Base-by-base conservation (phyloP, 37 sponge, comb jelly and placozoan species). In the Beroe forskalii region DNA sequence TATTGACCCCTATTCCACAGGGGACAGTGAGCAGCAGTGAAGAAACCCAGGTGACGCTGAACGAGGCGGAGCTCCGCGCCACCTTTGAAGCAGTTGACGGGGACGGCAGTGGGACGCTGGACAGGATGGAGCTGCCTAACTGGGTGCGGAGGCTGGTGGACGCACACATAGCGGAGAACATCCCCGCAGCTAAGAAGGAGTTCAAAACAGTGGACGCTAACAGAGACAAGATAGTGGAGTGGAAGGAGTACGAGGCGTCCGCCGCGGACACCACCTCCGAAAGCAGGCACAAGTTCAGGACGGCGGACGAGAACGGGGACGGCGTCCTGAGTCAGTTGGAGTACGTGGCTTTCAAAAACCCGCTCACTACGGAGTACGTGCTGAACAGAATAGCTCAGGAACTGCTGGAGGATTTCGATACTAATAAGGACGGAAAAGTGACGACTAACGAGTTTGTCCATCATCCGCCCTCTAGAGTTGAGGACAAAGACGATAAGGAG, bases 271-370 rank as follows among this genome's bases (percentile, higher is more conserved):
- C 86, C 22, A 27, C 28, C 44, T 33, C 20, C 38, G 86, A 80
- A 48, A 25, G 42, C 25, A 80, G 42, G 42, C 86, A 80, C 86
- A 80, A 80, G 86, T 80, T 80, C 27, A 41, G 86, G 55, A 80
- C 86, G 8, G 86, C 86, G 4, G 86, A 80, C 42, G 86, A 80
- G 31, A 80, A 80, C 31, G 86, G 86, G 31, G 86, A 80, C 22
- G 86, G 86, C 24, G 86, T 80, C n/a, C 86, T 80, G n/a, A 80
- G 35, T 25, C 44, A 80, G 86, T 41, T 80, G 38, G 86, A 80
- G 86, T 80, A 80, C 28, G 48, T 80, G 2, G 86, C 55, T 22
- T 44, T 80, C 55, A 41, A 27, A 37, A 80, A 80, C 35, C 86
- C 86, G 6, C 28, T 80, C 48, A 80, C 86, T 12, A 80, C 86